Evolutionary conservation across 1,140 invertebrate species (phyloP), one percentile per base, ranked within the genome.

Genomic region (Drosophila subpulchrella): DNA sequence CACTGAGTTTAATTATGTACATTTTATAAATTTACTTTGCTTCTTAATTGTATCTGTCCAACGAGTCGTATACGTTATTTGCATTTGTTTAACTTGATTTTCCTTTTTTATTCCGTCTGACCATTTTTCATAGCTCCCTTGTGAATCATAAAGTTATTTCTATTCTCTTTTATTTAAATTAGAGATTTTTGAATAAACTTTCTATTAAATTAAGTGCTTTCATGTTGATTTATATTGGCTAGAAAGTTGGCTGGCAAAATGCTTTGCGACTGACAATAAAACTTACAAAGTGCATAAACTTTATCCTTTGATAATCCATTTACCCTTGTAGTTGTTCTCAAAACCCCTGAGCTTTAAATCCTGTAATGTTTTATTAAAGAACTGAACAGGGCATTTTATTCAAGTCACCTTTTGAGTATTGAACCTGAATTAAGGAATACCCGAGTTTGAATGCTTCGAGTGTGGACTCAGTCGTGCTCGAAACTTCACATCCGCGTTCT

Each of bases 401-500:
- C n/a, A 27, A 20, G 42, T 12, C 15, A 27, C 10, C 41, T 6
- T 46, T 20, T 30, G 30, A 32, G 60, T 48, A 12, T 62, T 65
- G 55, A 54, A 20, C 32, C 8, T 7, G 48, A 17, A 27, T 53
- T 36, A 13, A n/a, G 47, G 13, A n/a, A 27, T 15, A 24, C 13
- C 44, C 32, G 27, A 34, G 39, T 44, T 60, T 46, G 32, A 63
- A 66, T 46, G 34, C 32, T 20, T 36, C 34, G 30, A 13, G 48
- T 34, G 11, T n/a, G 39, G 42, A 53, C 24, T 17, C 65, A 68
- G 61, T 54, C 65, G 65, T 68, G 65, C 65, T 38, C 60, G 30
- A 53, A 53, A 53, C 36, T 58, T 73, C 32, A 27, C 67, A 60
- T 60, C 74, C 71, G 61, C 56, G 47, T 30, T 17, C n/a, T 8